A percentile compares a stretch with the other conserved stretches of the same genome.
These are phyloP conservation scores for Aporophyla nigra DNA, from an alignment of 2,888 invertebrate genomes.

Conservation along the genomic window DNA sequence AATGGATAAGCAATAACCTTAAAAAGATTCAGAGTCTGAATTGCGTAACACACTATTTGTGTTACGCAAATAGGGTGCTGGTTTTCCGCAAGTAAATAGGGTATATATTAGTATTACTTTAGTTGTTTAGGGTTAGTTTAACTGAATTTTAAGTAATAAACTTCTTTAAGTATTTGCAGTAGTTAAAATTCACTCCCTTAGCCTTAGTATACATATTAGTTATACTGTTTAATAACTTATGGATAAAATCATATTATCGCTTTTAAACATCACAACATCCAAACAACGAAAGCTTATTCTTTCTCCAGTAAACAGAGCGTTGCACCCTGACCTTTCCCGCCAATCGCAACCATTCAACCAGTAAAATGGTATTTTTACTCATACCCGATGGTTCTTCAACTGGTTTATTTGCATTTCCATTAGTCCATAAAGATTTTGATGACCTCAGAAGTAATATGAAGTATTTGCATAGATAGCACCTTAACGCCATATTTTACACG, in stretches of 20 bases:
- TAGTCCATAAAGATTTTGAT: conserved; percentile 38
- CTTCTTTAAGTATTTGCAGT: no score
- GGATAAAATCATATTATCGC: not conserved
- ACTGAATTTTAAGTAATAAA: not conserved
- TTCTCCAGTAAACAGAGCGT: conserved; percentile 36
- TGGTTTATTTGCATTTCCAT: conserved; percentile 60
- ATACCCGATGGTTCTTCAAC: conserved; percentile 28
- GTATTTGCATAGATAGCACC: conserved; percentile 47
- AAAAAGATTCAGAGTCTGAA: no score
- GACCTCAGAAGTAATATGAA: conserved; percentile 17
- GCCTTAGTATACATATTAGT: no score
- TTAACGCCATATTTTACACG: conserved; percentile 5
- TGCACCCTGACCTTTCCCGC: conserved; percentile 45
- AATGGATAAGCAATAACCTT: no score
- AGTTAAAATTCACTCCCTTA: no score
- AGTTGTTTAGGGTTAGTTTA: not conserved
- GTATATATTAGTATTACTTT: no score
- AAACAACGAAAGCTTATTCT: conserved; percentile 5
- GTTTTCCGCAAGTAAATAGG: not conserved
- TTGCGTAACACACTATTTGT: no score
- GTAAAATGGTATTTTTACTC: conserved; percentile 5
- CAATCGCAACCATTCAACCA: not conserved
- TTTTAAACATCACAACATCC: not conserved
- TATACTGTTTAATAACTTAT: no score
- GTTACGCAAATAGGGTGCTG: no score